Conservation (phyloP, 1,140 invertebrate genomes). For the Rhynchophorus ferrugineus region DNA sequence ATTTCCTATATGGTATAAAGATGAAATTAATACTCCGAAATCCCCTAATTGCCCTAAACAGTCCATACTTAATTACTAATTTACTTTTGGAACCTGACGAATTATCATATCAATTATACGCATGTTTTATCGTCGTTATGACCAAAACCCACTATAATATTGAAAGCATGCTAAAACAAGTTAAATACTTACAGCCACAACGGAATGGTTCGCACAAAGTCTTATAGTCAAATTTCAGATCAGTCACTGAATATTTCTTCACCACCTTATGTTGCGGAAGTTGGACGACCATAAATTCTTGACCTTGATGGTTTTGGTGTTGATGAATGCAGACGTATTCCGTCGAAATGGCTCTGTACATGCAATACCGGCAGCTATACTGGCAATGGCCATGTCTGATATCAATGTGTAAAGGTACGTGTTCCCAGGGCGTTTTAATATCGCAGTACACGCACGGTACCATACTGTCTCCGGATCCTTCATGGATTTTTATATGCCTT, state of each 20-base stretch:
- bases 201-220: constrained; percentile 19
- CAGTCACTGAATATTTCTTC: constrained; percentile 17
- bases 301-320: constrained; percentile 27
- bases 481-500: constrained; percentile 42
- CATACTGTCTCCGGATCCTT: constrained; percentile 15
- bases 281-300: constrained; percentile 14
- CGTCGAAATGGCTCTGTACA: constrained; percentile 46
- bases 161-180: no score
- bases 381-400: constrained; percentile 45
- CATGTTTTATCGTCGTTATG: no score
- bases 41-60: no score
- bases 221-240: constrained; percentile 13
- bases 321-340: constrained; percentile 50
- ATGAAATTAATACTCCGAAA: no score
- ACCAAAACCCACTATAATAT: no score
- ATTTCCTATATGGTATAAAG: no score
- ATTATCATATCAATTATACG: no score
- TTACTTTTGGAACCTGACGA: no score
- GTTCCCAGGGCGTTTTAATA: constrained; percentile 27
- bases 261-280: constrained; percentile 5
- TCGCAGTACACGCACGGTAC: constrained; percentile 36
- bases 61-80: no score
- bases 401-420: constrained; percentile 30
- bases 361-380: constrained; percentile 52
- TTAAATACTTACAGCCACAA: constrained; percentile 17